These are phyloP conservation scores for Pterocles orientalis DNA, from an alignment of 2,113 vertebrate species.

Conservation along the genomic window DNA sequence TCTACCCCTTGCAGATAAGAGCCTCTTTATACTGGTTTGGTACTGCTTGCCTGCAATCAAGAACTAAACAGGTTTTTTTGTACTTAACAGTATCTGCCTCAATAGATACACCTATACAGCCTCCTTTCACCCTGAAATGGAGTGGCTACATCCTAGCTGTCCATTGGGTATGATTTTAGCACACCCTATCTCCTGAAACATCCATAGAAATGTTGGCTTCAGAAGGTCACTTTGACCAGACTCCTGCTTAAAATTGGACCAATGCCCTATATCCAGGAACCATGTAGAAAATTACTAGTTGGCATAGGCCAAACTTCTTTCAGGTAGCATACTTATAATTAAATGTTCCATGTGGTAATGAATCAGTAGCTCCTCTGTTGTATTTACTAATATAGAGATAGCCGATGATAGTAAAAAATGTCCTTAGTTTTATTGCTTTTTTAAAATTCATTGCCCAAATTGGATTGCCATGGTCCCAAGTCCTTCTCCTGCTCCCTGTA, in stretches of 20 bases:
- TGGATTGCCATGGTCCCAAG: fast-evolving
- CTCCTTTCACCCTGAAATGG: not conserved
- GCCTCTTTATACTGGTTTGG: not conserved
- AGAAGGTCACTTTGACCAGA: not conserved
- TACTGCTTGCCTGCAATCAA: not conserved
- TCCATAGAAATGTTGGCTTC: not conserved
- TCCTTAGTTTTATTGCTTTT: not conserved
- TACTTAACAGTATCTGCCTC: not conserved
- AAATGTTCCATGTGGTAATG: not conserved
- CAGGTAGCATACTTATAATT: not conserved
- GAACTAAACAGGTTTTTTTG: not conserved
- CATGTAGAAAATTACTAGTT: not conserved
- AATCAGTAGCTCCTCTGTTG: not conserved
- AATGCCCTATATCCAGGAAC: not conserved
- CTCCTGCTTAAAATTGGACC: not conserved
- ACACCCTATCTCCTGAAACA: not conserved
- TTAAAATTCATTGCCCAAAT: not conserved
- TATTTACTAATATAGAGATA: not conserved
- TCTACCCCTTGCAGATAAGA: not conserved
- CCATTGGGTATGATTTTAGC: not conserved
- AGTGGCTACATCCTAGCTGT: not conserved
- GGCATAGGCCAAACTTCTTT: not conserved
- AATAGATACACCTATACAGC: not conserved
- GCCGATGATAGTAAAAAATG: not conserved
- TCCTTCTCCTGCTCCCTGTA: not conserved